Base-by-base conservation (phyloP, 2,797 vertebrate species). In the Brachymystax lenok region DNA sequence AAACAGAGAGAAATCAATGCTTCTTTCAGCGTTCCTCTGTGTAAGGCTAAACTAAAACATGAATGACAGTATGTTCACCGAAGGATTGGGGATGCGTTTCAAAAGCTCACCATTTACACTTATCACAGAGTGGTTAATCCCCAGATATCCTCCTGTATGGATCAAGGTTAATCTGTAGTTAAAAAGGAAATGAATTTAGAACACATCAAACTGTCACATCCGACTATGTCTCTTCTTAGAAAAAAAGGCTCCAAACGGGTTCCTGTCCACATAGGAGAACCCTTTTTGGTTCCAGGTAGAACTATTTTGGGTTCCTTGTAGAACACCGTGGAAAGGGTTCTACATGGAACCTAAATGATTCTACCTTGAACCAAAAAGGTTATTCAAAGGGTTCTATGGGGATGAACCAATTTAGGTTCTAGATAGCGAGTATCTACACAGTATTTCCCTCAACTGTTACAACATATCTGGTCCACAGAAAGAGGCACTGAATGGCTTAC, bases 91-190 rank as follows among this genome's bases (percentile, higher is more conserved):
- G 71, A 83, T 87, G 85, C 79, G 74, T 76, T 77, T 71, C 63
- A 52, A 83, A 90, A 89, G 84, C 85, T 83, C 84, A 85, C 85
- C 91, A 90, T 91, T 92, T 92, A 90, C 86, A 92, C 87, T 90
- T 87, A 87, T 91, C 90, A 89, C 79, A 80, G 89, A 90, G 84
- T 90, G 87, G 87, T 91, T 94, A 92, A 94, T 94, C 92, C 90
- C 52, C 68, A 88, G 86, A 92, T 90, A 90, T 83, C 85, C 80
- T 61, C 56, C 56, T 63, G 21, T 12, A 63, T 3, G 91, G 91
- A 93, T 94, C 91, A 87, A 88, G 90, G 89, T 92, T 94, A 94
- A 94, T 94, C 93, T 90, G 91, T 89, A n/a, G 84, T 89, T 89
- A 91, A 90, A 81, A 88, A 91, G 86, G 85, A 91, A 87, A 90